Evolutionary conservation across 2,888 invertebrate genomes (phyloP), one percentile per base, ranked within the genome.

Genomic region (Dasypogon diadema): DNA sequence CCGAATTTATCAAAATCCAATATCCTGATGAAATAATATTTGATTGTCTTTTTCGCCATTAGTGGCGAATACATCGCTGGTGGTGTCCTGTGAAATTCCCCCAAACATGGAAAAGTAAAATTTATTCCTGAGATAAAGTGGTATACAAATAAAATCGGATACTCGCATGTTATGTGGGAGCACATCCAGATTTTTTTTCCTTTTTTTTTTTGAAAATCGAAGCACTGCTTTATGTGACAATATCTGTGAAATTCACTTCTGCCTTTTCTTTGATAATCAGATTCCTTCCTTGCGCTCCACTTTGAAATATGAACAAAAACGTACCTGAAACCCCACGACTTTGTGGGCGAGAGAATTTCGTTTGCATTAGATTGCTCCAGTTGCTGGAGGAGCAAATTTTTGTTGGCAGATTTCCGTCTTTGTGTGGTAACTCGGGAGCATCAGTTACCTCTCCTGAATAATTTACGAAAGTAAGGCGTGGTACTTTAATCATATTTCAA

Each of bases 401-500:
- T 37, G 37, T 60, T 60, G 37, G 37, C 37, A 60, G 26, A 16
- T 60, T 60, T 34, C 16, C 10, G 37, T n/a, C 37, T 34, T 58
- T 34, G 18, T 60, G 4, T 37, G 60, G 10, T 12, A 21, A 51
- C 12, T 21, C 18, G 14, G 34, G 18, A 34, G 34, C 60, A 60
- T 34, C 37, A 34, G 60, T 21, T 34, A 18, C 60, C 60, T 18
- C 60, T 60, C 60, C 37, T 34, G 60, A 60, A 60, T 60, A 60
- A 60, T 60, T 60, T 60, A 60, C 18, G 37, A 37, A 12, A 21
- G 18, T 60, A 60, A 34, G 60, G 37, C 60, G 37, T 60, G 60
- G 37, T 60, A 60, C 37, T 60, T 60, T 60, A 60, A 60, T 60
- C 60, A 60, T 60, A 60, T 60, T 60, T 60, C 60, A 60, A 60